A percentile compares a stretch with the other conserved stretches of the same genome.
Conservation (phyloP, 2,797 vertebrate species). For the Parauchenoglanis ngamensis region DNA sequence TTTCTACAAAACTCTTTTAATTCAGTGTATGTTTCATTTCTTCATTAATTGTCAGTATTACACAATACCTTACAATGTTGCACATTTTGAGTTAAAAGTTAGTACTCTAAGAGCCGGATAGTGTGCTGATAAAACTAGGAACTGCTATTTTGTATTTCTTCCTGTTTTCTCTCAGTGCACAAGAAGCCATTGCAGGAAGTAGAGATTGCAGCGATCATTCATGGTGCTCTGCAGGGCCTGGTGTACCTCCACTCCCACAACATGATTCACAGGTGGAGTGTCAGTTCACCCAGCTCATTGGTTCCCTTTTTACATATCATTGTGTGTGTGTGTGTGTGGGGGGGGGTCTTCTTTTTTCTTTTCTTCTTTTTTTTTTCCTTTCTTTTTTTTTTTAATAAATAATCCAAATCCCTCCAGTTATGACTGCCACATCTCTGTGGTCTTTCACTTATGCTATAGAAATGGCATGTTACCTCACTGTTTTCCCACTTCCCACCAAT, state of each 20-base stretch:
- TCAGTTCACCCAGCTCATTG: neutral
- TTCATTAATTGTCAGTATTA: neutral
- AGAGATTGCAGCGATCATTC: slow-evolving; percentile 91
- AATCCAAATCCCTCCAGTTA: too few relatives aligned
- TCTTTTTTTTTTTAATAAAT: too few relatives aligned
- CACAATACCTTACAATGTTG: neutral
- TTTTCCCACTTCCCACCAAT: neutral
- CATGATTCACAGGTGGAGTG: slow-evolving; percentile 90
- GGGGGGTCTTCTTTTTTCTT: too few relatives aligned
- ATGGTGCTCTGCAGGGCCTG: slow-evolving; percentile 90
- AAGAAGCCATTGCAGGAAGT: slow-evolving; percentile 93
- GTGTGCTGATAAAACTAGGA: slow-evolving; percentile 5
- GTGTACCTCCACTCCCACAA: slow-evolving; percentile 93
- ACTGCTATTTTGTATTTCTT: slow-evolving; percentile 15
- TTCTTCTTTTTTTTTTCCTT: too few relatives aligned
- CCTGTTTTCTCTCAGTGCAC: slow-evolving; percentile 77
- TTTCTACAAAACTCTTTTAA: neutral
- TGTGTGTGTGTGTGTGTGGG: neutral
- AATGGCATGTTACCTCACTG: neutral
- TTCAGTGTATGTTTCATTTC: neutral
- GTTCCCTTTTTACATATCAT: neutral
- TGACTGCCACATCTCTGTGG: too few relatives aligned
- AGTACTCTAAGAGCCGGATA: neutral
- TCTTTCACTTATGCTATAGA: too few relatives aligned
- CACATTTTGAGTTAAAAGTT: neutral